Conservation (phyloP, 2,888 invertebrate genomes). For the Strigamia maritima region DNA sequence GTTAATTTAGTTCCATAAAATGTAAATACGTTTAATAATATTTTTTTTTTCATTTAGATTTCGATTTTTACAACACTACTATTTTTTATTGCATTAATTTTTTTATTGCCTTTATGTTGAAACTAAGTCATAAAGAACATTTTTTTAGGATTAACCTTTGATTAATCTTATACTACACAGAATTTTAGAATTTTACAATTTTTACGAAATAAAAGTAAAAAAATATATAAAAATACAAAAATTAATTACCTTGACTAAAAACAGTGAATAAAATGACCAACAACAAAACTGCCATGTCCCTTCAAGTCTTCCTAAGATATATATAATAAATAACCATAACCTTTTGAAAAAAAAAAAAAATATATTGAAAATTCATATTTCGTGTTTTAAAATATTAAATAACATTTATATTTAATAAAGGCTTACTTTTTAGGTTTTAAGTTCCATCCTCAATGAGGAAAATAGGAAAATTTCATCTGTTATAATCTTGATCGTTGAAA, state of each 20-base stretch:
- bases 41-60: not conserved
- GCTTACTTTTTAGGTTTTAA: not conserved
- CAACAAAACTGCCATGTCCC: not conserved
- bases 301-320: not conserved
- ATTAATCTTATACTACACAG: not conserved
- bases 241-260: not conserved
- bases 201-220: not conserved
- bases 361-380: not conserved
- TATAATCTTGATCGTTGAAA: not conserved
- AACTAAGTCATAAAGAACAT: not conserved
- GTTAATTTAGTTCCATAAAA: not conserved
- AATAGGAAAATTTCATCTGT: not conserved
- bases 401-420: not conserved
- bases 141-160: conserved; percentile 1
- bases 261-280: not conserved
- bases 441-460: not conserved
- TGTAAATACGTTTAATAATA: not conserved
- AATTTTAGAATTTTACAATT: not conserved
- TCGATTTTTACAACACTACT: not conserved
- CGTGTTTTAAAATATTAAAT: not conserved
- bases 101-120: conserved; percentile 4
- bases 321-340: not conserved
- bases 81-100: not conserved
- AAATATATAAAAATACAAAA: not conserved
- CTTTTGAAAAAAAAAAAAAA: not conserved